These are phyloP conservation scores for Phragmatobia fuliginosa DNA, from an alignment of 2,888 invertebrate species.

Conservation along the genomic window DNA sequence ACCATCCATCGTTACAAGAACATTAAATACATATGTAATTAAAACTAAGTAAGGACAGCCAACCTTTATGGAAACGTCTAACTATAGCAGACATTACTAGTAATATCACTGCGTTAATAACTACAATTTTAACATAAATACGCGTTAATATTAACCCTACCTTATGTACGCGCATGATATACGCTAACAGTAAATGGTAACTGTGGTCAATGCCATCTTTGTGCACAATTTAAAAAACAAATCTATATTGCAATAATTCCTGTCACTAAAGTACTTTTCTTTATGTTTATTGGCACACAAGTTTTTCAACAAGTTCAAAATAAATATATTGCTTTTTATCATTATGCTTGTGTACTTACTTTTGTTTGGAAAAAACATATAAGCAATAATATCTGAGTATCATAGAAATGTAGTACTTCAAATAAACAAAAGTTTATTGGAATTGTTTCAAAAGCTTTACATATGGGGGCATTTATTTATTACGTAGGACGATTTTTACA, in stretches of 20 bases:
- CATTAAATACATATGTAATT: constrained; percentile 38
- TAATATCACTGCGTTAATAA: constrained; percentile 77
- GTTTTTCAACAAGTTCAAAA: constrained; percentile 27
- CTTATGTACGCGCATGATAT: constrained; percentile 52
- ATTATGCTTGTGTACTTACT: constrained; percentile 23
- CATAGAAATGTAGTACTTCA: constrained; percentile 11
- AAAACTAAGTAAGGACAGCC: constrained; percentile 47
- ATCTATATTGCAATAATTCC: constrained; percentile 8
- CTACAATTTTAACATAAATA: constrained; percentile 60
- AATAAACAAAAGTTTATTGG: constrained; percentile 25
- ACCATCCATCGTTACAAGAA: constrained; percentile 38
- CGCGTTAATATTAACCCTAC: constrained; percentile 57
- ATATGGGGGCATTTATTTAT: no score
- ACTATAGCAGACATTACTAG: constrained; percentile 58
- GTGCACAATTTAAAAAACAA: constrained; percentile 37
- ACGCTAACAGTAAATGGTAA: constrained; percentile 73
- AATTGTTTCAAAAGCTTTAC: constrained; percentile 30
- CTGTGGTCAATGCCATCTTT: constrained; percentile 59
- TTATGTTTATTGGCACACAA: constrained; percentile 42
- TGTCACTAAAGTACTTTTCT: constrained; percentile 13
- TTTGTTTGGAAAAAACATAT: not conserved
- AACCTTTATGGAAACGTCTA: constrained; percentile 47
- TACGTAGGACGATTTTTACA: no score
- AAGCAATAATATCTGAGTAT: constrained; percentile 14
- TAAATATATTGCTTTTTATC: constrained; percentile 19